Evolutionary conservation across 30 jellyfish, hydroid and myxozoan genomes (phyloP).

Genomic region (Rhopilema esculentum): DNA sequence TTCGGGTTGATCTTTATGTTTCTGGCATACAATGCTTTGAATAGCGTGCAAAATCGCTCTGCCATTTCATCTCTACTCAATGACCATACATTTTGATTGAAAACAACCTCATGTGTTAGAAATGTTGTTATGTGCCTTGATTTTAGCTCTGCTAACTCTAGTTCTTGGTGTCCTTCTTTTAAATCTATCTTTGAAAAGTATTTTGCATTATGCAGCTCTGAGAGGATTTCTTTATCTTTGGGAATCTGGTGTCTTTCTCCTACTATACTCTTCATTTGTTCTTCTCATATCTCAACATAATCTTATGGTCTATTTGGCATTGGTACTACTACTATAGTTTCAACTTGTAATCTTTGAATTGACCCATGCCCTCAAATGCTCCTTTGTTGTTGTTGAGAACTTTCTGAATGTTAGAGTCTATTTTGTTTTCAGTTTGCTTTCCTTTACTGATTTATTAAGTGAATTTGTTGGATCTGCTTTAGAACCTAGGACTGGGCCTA

Average conservation of each 20-base stretch:
- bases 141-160: constrained; percentile 29
- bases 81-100: constrained; percentile 20
- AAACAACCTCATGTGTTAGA: constrained; percentile 17
- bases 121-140: no score
- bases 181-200: constrained; percentile 33
- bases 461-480: no score
- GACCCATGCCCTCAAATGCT: neutral
- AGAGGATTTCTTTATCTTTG: neutral
- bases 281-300: constrained; percentile 11
- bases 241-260: constrained; percentile 5
- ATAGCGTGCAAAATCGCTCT: neutral
- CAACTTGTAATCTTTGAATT: no score
- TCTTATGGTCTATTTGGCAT: constrained; percentile 9
- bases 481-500: no score
- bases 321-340: constrained; percentile 61
- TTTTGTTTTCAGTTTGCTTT: no score
- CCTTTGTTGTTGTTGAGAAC: no score
- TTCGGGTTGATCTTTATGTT: constrained; percentile 9
- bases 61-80: constrained; percentile 15
- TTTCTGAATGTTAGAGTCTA: no score
- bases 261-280: constrained; percentile 1
- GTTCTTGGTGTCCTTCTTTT: constrained; percentile 43
- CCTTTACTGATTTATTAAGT: no score
- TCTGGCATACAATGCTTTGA: no score
- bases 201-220: constrained; percentile 44